Conservation (phyloP, 1,140 invertebrate species). For the Bradynema listronoti region DNA sequence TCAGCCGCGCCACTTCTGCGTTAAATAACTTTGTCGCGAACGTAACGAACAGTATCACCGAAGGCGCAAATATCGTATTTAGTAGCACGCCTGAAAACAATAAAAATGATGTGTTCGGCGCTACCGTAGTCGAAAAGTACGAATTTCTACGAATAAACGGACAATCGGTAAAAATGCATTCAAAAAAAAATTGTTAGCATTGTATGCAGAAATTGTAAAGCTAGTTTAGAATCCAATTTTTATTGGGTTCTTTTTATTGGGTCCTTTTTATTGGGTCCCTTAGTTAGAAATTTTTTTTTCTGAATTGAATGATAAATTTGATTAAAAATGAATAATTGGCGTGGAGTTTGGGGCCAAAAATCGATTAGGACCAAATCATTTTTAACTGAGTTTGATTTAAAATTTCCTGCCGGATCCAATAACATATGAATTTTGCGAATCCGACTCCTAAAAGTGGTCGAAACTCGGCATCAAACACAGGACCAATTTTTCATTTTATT, state of each 20-base stretch:
- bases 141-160: too few species aligned
- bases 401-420: conserved; percentile 24
- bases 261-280: neutral
- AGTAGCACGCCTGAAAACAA: too few species aligned
- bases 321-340: conserved; percentile 20
- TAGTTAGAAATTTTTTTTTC: neutral
- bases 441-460: conserved; percentile 16
- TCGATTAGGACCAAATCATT: conserved; percentile 14
- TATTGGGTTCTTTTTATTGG: neutral
- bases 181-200: too few species aligned
- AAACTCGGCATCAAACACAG: neutral
- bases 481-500: neutral
- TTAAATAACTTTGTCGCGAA: too few species aligned
- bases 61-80: too few species aligned
- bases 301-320: conserved; percentile 14
- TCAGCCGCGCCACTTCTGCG: too few species aligned
- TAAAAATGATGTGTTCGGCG: too few species aligned
- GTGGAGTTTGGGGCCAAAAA: conserved; percentile 15
- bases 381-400: conserved; percentile 20
- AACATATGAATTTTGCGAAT: conserved; percentile 14
- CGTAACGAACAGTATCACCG: too few species aligned
- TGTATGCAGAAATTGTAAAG: too few species aligned
- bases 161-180: too few species aligned
- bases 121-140: too few species aligned
- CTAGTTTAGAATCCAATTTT: too few species aligned